Conservation (phyloP, 2,797 vertebrate species). For the Alcedo quadribrachys region DNA sequence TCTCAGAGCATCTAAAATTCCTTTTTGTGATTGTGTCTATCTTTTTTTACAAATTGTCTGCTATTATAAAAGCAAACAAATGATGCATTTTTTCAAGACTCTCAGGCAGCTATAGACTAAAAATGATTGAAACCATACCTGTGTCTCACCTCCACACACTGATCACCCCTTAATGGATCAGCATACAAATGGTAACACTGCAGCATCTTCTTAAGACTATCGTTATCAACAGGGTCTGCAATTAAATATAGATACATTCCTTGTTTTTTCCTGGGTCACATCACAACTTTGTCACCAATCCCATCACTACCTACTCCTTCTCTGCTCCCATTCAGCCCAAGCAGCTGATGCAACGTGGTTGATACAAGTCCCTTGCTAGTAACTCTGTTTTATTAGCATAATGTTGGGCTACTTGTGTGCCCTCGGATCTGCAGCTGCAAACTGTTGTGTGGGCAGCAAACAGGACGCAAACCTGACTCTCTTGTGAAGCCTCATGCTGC, state of each 20-base stretch:
- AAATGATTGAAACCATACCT: neutral
- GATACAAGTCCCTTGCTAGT: neutral
- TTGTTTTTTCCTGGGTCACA: neutral
- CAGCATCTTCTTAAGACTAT: neutral
- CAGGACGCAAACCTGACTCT: neutral
- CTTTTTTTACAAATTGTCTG: neutral
- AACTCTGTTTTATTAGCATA: neutral
- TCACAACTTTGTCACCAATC: neutral
- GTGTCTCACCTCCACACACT: neutral
- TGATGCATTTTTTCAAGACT: no score
- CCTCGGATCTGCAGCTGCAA: neutral
- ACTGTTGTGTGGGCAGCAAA: neutral
- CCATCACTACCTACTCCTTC: neutral
- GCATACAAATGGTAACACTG: neutral
- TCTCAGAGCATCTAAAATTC: neutral
- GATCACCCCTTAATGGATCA: neutral
- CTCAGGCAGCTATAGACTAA: neutral
- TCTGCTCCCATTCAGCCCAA: neutral
- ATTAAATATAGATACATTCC: neutral
- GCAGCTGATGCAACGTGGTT: neutral
- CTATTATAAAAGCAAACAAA: no score
- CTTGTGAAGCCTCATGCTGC: neutral
- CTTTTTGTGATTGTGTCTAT: neutral
- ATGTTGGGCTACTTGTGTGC: fast-evolving
- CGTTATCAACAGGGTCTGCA: neutral